phyloP scores from a whole-genome alignment of 2,888 invertebrate species.

The Epistrophe eligans region DNA sequence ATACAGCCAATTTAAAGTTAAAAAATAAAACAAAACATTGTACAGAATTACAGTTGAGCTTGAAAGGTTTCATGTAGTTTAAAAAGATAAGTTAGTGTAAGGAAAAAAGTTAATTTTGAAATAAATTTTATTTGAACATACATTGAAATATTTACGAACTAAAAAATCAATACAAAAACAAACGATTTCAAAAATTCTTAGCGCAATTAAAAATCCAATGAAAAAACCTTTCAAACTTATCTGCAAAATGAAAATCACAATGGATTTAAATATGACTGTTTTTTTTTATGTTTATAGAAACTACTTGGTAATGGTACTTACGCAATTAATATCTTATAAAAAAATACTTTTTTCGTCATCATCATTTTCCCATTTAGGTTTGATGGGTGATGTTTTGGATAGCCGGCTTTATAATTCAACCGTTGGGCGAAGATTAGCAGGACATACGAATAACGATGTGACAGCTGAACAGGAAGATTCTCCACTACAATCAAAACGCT shows the following conservation, averaged over 20 bases:
- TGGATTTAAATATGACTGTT: not conserved
- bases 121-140: too few species aligned
- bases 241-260: too few species aligned
- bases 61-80: not conserved
- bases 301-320: slow-evolving; percentile 61
- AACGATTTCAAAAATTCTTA: too few species aligned
- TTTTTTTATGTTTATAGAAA: slow-evolving; percentile 6
- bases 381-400: slow-evolving; percentile 82
- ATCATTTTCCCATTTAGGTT: slow-evolving; percentile 73
- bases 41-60: not conserved
- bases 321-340: slow-evolving; percentile 42
- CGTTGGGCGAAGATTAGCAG: slow-evolving; percentile 84
- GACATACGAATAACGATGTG: slow-evolving; percentile 77
- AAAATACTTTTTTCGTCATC: slow-evolving; percentile 65
- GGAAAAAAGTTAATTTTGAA: too few species aligned
- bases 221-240: slow-evolving; percentile 8
- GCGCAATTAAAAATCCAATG: too few species aligned
- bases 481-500: slow-evolving; percentile 92
- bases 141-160: too few species aligned
- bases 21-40: not conserved
- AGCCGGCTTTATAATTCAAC: slow-evolving; percentile 78
- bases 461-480: slow-evolving; percentile 88
- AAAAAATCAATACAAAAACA: too few species aligned
- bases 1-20: not conserved
- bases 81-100: not conserved